Evolutionary conservation across 37 sponge, comb jelly and placozoan species (phyloP), one percentile per base, ranked within the genome.

Genomic region (Agelas oroides): DNA sequence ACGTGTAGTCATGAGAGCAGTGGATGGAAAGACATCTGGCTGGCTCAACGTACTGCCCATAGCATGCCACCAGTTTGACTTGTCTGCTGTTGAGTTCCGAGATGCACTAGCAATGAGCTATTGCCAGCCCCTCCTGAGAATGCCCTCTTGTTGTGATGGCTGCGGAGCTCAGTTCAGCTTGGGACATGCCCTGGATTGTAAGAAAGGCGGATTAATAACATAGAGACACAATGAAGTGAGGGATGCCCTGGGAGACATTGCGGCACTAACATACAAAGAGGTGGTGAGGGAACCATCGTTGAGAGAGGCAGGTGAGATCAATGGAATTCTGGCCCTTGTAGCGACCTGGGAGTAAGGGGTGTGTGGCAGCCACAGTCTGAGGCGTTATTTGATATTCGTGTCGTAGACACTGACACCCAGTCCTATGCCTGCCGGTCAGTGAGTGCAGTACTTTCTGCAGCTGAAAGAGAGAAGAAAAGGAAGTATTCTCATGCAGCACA

Each of bases 301-400:
- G 21, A 52, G 53, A 56, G 82, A 88, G 32, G 82, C 69, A 16
- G 65, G 60, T 81, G 60, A 70, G 32, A 27, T 30, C 0, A 6
- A 1, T 17, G 32, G 24, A 18, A 6, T 20, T 15, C 77, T 60
- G 30, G 75, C 88, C 28, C 53, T 88, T 23, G 60, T 88, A 33
- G 82, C 88, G 75, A 81, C 53, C 69, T 88, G 33, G 53, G 88
- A 21, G 82, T 81, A n/a, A 30, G 88, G 24, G 88, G 82, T 28
- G 65, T 87, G 23, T 88, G 75, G 82, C 63, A 62, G 20, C 73
- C 82, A 39, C 75, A 88, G 68, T 2, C 80, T 79, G 80, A 64
- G 80, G 80, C 80, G 37, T 88, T 81, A 63, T 64, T 88, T 61
- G 88, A 88, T 88, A 33, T 88, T 25, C 54, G 76, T 73, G 88